phyloP scores from a whole-genome alignment of 2,888 invertebrate genomes.

The Ectemnius continuus region DNA sequence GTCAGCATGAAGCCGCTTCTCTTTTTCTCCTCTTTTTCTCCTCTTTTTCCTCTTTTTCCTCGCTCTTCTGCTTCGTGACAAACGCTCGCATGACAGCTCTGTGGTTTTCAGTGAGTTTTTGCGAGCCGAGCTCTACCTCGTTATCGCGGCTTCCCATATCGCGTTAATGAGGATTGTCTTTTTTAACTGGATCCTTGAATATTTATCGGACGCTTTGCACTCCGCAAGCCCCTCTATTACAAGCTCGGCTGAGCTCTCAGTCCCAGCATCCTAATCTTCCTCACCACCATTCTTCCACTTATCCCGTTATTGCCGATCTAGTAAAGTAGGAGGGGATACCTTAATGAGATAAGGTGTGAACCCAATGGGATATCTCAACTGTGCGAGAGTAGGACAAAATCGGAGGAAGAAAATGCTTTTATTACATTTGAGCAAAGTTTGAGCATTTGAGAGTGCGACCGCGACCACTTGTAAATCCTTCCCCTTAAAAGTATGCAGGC shows the following conservation, averaged over 20 bases:
- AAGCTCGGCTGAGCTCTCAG: not conserved
- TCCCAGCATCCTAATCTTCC: not conserved
- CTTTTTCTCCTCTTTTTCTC: not conserved
- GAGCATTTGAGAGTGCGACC: conserved; percentile 53
- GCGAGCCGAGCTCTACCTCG: not conserved
- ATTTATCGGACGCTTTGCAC: not conserved
- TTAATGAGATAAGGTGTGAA: not conserved
- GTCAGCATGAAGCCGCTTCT: conserved; percentile 18
- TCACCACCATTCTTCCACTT: not conserved
- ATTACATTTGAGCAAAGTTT: conserved; percentile 72
- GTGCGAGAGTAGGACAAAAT: conserved; percentile 31
- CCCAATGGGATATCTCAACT: conserved; percentile 44
- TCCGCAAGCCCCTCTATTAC: not conserved
- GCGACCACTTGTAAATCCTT: conserved; percentile 50
- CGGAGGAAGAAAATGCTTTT: conserved; percentile 62
- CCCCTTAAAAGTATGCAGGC: conserved; percentile 49
- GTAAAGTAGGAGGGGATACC: not conserved
- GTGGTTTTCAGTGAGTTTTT: not conserved
- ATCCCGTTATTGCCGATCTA: not conserved
- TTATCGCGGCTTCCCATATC: conserved; percentile 2
- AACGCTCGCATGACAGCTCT: too few species aligned
- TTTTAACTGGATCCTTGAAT: not conserved
- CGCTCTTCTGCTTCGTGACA: not conserved
- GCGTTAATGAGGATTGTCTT: not conserved
- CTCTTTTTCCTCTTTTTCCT: not conserved